These are phyloP conservation scores for Ametastegia equiseti DNA, from an alignment of 2,888 invertebrate genomes.

Conservation along the genomic window DNA sequence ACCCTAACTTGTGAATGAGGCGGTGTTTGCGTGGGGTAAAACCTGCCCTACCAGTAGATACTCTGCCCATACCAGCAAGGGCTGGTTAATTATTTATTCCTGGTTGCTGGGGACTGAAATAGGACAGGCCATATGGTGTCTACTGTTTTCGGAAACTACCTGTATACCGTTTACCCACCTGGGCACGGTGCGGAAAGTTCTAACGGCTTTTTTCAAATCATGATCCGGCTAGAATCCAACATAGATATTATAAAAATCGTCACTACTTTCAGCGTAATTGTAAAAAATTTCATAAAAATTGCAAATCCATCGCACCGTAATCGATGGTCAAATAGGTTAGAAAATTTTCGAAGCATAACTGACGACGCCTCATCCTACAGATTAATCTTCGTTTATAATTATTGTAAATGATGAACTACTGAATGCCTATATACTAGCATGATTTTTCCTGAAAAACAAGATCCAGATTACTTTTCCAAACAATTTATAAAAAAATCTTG, in stretches of 20 bases:
- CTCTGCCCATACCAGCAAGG: neutral
- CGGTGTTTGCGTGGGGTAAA: constrained; percentile 39
- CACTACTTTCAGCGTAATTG: too few species aligned
- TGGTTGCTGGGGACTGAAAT: constrained; percentile 22
- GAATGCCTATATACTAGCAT: too few species aligned
- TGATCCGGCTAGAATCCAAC: neutral
- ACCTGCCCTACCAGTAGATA: neutral
- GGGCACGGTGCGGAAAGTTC: neutral
- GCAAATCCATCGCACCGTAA: too few species aligned
- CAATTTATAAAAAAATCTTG: neutral
- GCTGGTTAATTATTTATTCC: constrained; percentile 37
- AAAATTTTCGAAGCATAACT: too few species aligned
- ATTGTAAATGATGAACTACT: too few species aligned
- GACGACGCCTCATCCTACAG: too few species aligned
- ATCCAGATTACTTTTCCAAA: too few species aligned
- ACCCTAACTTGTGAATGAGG: neutral
- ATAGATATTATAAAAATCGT: neutral
- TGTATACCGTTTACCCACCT: neutral
- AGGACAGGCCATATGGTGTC: constrained; percentile 33
- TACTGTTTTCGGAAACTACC: constrained; percentile 38
- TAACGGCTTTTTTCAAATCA: constrained; percentile 22
- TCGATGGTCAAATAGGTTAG: too few species aligned
- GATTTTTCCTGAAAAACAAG: too few species aligned
- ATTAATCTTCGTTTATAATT: too few species aligned
- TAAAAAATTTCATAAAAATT: too few species aligned